Evolutionary conservation across 2,888 invertebrate species (phyloP).

Genomic region (Polymixis flavicincta): DNA sequence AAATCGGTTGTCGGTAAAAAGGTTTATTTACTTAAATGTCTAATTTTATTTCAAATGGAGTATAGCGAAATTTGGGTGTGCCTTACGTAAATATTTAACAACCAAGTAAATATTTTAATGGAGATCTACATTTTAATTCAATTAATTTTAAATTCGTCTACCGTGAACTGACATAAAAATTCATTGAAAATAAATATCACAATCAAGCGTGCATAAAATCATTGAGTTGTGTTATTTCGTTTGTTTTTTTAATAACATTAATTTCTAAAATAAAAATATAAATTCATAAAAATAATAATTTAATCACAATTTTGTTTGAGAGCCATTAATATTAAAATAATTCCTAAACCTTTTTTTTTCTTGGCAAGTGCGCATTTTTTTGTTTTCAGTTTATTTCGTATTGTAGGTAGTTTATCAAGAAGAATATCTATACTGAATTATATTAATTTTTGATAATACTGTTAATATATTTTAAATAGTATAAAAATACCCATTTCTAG

Average conservation of each 20-base stretch:
- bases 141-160: background rate
- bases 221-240: slow-evolving; percentile 5
- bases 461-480: background rate
- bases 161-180: background rate
- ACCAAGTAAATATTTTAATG: background rate
- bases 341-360: background rate
- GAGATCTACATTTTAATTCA: background rate
- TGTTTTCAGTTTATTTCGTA: background rate
- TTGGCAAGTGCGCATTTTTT: background rate
- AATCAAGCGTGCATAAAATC: background rate
- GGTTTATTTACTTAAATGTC: too few species aligned
- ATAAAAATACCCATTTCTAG: background rate
- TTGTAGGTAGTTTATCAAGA: background rate
- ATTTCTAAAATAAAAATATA: background rate
- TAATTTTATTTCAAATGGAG: too few species aligned
- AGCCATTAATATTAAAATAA: slow-evolving; percentile 5
- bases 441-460: background rate
- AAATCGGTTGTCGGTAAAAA: too few species aligned
- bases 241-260: background rate
- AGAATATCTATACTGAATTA: background rate
- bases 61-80: too few species aligned
- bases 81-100: background rate
- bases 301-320: slow-evolving; percentile 52
- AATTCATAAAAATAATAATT: background rate
- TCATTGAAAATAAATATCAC: slow-evolving; percentile 1